Evolutionary conservation across 1,140 invertebrate genomes (phyloP).

Genomic region (Portunus trituberculatus): DNA sequence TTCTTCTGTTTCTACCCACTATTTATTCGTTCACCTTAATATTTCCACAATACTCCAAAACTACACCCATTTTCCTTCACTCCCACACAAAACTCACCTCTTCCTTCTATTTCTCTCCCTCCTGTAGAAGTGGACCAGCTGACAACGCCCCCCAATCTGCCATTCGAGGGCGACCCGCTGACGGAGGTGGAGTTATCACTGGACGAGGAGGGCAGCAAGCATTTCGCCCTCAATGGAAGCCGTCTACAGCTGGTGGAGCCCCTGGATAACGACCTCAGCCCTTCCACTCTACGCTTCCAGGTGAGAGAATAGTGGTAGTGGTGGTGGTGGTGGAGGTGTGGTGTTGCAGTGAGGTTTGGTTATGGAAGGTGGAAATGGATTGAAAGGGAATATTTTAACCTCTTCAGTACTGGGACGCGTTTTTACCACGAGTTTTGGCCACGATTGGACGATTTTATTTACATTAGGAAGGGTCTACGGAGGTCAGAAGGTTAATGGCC

Average conservation of each 20-base stretch:
- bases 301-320: slow-evolving; percentile 81
- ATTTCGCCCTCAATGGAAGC: slow-evolving; percentile 92
- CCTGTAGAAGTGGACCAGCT: slow-evolving; percentile 65
- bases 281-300: slow-evolving; percentile 93
- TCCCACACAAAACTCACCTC: background rate
- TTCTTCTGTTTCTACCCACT: background rate
- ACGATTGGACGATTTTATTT: no score
- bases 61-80: no score
- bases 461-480: no score
- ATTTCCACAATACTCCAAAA: background rate
- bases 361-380: no score
- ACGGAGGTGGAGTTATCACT: slow-evolving; percentile 90
- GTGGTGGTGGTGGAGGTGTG: no score
- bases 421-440: no score
- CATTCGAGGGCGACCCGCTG: slow-evolving; percentile 88
- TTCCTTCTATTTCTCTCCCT: background rate
- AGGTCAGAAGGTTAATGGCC: no score
- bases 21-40: background rate
- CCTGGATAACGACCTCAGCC: slow-evolving; percentile 91
- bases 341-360: no score
- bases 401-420: no score
- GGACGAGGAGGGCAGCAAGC: slow-evolving; percentile 85
- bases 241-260: slow-evolving; percentile 88
- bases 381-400: no score
- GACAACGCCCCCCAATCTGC: slow-evolving; percentile 58